Evolutionary conservation across 2,113 vertebrate species (phyloP).

Genomic region (Prochilodus magdalenae): DNA sequence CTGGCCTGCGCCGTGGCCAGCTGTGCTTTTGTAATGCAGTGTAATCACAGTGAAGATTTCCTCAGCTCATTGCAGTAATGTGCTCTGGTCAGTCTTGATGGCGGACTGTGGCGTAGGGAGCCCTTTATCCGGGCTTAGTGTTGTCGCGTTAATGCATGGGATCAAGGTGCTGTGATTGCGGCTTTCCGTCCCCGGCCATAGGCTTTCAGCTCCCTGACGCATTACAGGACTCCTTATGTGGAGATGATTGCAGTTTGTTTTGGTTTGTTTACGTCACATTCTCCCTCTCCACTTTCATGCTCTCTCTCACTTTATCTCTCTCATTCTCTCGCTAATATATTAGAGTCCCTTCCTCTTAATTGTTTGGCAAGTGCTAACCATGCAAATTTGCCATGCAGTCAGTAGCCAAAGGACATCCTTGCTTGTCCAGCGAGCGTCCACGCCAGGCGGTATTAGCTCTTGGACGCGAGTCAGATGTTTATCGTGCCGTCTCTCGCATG

Average conservation of each 20-base stretch:
- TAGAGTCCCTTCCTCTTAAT: background rate
- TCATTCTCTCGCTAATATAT: background rate
- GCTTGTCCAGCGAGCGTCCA: background rate
- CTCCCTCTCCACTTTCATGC: background rate
- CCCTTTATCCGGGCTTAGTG: slow-evolving; percentile 36
- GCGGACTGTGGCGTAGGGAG: background rate
- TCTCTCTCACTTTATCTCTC: background rate
- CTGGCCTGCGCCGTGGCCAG: slow-evolving; percentile 7
- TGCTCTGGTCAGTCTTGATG: slow-evolving; percentile 36
- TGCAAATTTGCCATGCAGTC: background rate
- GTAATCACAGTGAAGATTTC: slow-evolving; percentile 28
- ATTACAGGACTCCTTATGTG: background rate
- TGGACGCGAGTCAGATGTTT: slow-evolving; percentile 5
- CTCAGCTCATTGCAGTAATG: slow-evolving; percentile 23
- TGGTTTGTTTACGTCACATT: background rate
- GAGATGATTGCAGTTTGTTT: background rate
- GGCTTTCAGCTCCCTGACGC: background rate
- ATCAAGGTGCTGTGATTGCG: slow-evolving; percentile 3
- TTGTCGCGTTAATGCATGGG: slow-evolving; percentile 13
- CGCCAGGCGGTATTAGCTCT: background rate
- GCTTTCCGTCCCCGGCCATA: background rate
- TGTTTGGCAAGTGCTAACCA: background rate
- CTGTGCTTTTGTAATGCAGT: slow-evolving; percentile 27
- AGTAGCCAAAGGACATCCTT: background rate
- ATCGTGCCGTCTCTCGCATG: background rate